Percentiles rank a stretch among this genome's conserved stretches.
Evolutionary conservation across 1,140 invertebrate genomes (phyloP).

Genomic region (Homalodisca vitripennis): DNA sequence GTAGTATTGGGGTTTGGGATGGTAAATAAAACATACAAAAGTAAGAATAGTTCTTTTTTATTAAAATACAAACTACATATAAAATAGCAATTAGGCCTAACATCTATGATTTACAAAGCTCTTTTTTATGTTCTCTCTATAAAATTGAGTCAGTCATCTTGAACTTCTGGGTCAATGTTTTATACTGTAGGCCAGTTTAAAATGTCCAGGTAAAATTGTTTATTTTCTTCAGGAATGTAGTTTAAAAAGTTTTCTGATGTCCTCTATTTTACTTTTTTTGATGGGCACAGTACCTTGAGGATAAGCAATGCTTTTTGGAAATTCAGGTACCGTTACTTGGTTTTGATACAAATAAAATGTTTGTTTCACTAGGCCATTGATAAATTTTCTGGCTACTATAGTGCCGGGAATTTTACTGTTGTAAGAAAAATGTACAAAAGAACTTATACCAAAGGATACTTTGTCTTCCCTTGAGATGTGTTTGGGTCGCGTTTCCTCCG

Average conservation of each 20-base stretch:
- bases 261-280: constrained; percentile 14
- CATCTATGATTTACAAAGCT: no score
- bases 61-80: no score
- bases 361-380: constrained; percentile 22
- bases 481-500: constrained; percentile 12
- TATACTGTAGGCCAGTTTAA: neutral
- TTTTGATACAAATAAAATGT: constrained; percentile 16
- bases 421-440: constrained; percentile 22
- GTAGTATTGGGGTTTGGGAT: no score
- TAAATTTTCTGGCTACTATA: constrained; percentile 19
- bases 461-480: constrained; percentile 24
- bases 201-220: constrained; percentile 25
- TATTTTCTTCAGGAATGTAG: constrained; percentile 1
- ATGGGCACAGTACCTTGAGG: constrained; percentile 27
- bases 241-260: constrained; percentile 1
- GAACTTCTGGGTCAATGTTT: neutral
- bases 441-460: no score
- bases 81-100: no score
- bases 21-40: no score
- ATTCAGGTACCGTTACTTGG: neutral
- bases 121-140: no score
- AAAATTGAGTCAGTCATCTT: constrained; percentile 17
- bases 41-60: no score
- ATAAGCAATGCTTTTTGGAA: constrained; percentile 19
- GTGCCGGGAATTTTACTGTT: neutral